A percentile compares a stretch with the other conserved stretches of the same genome.
Evolutionary conservation across 2,888 invertebrate species (phyloP).

Genomic region (Enoplolaimus lenunculus): DNA sequence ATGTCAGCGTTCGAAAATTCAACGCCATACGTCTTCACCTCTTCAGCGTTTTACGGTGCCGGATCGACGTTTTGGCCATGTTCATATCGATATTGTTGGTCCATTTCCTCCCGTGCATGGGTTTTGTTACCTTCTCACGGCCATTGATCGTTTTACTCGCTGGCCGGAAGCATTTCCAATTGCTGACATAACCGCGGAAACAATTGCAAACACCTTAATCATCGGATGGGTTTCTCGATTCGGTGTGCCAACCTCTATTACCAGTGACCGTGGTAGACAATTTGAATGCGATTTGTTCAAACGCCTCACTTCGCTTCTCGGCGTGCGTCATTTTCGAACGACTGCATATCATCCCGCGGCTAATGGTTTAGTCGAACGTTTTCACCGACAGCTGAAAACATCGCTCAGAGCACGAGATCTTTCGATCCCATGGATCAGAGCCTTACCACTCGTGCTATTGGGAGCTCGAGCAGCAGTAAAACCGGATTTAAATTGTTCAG

Average conservation of each 20-base stretch:
- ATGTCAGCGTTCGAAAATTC: neutral
- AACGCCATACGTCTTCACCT: neutral
- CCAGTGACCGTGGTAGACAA: conserved; percentile 5
- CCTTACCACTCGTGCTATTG: conserved; percentile 13
- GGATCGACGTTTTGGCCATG: neutral
- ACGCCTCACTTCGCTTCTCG: neutral
- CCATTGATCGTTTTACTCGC: conserved; percentile 8
- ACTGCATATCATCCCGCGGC: conserved; percentile 8
- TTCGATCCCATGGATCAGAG: neutral
- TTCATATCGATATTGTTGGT: conserved; percentile 11
- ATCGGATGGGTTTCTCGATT: conserved; percentile 5
- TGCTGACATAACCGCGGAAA: neutral
- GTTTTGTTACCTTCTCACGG: conserved; percentile 3
- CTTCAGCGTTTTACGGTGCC: neutral
- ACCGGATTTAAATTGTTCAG: neutral
- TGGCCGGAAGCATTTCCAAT: conserved; percentile 14
- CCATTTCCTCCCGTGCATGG: conserved; percentile 1
- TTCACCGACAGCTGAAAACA: conserved; percentile 10
- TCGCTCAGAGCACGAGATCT: neutral
- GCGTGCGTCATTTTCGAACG: neutral
- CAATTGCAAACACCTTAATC: neutral
- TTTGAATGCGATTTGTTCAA: conserved; percentile 5
- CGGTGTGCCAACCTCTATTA: conserved; percentile 4
- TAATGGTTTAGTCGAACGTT: conserved; percentile 9
- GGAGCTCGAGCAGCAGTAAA: conserved; percentile 8